Conservation (phyloP, 2,113 vertebrate species). For the Hyaena hyaena region DNA sequence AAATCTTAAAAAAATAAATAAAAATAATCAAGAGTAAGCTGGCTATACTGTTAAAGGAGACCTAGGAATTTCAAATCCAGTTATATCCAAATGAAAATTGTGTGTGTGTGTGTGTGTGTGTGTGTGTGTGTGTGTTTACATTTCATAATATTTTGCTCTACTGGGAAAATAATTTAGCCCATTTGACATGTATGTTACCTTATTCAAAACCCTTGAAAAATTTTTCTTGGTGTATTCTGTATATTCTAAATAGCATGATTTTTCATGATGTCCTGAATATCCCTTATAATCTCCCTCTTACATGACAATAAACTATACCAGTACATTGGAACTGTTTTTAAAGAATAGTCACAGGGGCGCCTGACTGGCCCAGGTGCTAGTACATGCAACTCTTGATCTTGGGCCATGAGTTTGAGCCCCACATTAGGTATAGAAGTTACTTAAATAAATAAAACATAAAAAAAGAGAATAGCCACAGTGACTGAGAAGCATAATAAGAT, state of each 20-base stretch:
- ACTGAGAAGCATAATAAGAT: not conserved
- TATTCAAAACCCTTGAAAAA: conserved; percentile 45
- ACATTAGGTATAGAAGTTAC: no score
- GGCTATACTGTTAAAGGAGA: conserved; percentile 20
- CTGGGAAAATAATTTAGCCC: conserved; percentile 44
- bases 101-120: not conserved
- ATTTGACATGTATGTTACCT: conserved; percentile 17
- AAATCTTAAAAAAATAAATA: not conserved
- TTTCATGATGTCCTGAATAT: not conserved
- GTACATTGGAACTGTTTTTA: not conserved
- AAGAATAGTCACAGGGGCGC: not conserved
- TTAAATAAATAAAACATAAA: no score
- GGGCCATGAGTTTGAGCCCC: no score
- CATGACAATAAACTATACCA: not conserved
- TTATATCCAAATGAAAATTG: conserved; percentile 51
- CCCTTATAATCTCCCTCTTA: not conserved
- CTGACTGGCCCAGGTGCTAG: no score
- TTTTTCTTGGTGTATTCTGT: conserved; percentile 42
- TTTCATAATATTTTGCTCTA: conserved; percentile 70
- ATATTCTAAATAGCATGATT: not conserved
- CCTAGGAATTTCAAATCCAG: conserved; percentile 46
- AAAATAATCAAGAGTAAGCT: conserved; percentile 43
- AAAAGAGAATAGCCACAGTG: not conserved
- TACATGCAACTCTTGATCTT: no score
- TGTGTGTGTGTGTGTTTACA: not conserved